phyloP scores from a whole-genome alignment of 2,797 vertebrate genomes.

The Avahi laniger region DNA sequence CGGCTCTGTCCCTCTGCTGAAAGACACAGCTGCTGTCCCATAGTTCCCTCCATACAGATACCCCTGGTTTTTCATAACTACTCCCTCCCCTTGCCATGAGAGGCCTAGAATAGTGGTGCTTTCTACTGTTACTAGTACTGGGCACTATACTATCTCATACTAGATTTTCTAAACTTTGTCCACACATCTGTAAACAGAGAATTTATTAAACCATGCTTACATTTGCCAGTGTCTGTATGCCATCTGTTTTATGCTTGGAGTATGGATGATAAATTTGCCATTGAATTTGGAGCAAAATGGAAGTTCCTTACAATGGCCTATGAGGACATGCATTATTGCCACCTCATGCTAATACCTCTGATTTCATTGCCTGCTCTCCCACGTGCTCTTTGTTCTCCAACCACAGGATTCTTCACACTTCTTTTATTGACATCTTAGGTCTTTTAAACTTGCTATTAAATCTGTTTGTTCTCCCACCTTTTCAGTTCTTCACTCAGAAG shows the following conservation, averaged over 20 bases:
- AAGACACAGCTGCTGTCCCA: neutral
- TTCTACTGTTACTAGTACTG: neutral
- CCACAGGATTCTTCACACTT: neutral
- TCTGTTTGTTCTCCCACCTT: neutral
- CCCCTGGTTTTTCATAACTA: neutral
- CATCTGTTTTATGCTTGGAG: neutral
- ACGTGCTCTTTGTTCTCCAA: neutral
- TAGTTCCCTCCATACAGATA: neutral
- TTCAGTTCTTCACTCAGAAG: neutral
- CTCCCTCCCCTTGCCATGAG: neutral
- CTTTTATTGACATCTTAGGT: neutral
- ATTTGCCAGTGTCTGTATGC: neutral
- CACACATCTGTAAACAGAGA: neutral
- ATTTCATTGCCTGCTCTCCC: neutral
- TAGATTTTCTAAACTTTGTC: neutral
- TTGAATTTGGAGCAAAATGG: neutral
- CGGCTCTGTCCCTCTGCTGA: neutral
- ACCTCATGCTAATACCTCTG: neutral
- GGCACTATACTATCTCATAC: neutral
- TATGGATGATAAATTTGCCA: neutral
- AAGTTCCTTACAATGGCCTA: neutral
- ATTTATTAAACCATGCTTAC: neutral
- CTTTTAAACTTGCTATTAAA: neutral
- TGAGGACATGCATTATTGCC: neutral
- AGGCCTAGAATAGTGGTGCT: accelerated